Conservation (phyloP, 53 echinoderm and acorn worm genomes). For the Zoroaster sp. region DNA sequence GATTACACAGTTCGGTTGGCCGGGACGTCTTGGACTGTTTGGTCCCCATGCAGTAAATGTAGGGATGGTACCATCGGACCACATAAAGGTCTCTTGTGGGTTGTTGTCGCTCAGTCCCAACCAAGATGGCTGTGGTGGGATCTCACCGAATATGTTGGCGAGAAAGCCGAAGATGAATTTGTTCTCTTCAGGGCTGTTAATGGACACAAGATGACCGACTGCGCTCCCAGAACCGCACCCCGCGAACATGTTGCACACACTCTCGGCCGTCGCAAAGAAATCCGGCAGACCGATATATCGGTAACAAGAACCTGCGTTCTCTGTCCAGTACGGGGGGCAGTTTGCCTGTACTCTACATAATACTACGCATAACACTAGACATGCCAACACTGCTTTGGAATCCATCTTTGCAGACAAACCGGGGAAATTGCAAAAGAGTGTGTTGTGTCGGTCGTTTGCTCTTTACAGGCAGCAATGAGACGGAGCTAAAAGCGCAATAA, state of each 20-base stretch:
- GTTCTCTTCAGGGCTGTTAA: constrained; percentile 64
- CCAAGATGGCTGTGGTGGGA: constrained; percentile 37
- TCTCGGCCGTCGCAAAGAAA: constrained; percentile 21
- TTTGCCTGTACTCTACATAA: not conserved
- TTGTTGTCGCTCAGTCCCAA: constrained; percentile 55
- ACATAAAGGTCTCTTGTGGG: not conserved
- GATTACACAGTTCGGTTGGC: not conserved
- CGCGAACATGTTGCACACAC: constrained; percentile 47
- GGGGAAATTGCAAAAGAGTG: not conserved
- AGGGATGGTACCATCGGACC: constrained; percentile 59
- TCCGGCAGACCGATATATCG: constrained; percentile 6
- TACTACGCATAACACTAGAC: not conserved
- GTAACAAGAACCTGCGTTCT: constrained; percentile 51
- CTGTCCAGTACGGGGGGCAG: constrained; percentile 61
- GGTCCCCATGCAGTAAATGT: constrained; percentile 47
- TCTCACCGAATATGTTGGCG: constrained; percentile 37
- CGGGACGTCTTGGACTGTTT: not conserved
- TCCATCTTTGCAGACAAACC: constrained; percentile 30
- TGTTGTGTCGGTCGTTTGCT: not conserved
- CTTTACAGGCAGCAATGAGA: not conserved
- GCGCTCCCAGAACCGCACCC: constrained; percentile 24
- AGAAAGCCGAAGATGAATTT: constrained; percentile 47
- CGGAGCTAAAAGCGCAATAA: not conserved
- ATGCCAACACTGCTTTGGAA: not conserved
- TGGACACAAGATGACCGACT: constrained; percentile 52